These are phyloP conservation scores for Euclidia mi DNA, from an alignment of 2,888 invertebrate species.

Conservation along the genomic window DNA sequence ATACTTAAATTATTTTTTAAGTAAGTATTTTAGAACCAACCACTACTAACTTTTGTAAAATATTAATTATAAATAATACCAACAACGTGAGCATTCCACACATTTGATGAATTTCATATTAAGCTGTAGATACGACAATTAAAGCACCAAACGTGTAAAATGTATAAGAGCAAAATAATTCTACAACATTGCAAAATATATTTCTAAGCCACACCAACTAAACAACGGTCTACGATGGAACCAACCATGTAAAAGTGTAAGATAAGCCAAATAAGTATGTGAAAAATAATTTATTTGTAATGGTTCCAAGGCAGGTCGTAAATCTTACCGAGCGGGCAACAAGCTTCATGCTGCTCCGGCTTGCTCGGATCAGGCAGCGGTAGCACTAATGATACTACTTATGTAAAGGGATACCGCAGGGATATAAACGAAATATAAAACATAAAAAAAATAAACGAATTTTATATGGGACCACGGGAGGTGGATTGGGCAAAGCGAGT, in stretches of 20 bases:
- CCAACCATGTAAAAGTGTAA: conserved; percentile 52
- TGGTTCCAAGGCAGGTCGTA: conserved; percentile 69
- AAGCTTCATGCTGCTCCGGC: conserved; percentile 97
- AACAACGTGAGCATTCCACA: conserved; percentile 66
- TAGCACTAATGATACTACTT: conserved; percentile 93
- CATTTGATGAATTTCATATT: conserved; percentile 61
- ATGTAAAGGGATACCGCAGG: conserved; percentile 78
- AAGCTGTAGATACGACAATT: conserved; percentile 50
- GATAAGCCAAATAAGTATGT: conserved; percentile 39
- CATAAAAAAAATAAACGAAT: conserved; percentile 67
- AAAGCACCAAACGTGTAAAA: conserved; percentile 73
- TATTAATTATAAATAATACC: conserved; percentile 48
- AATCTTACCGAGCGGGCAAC: conserved; percentile 96
- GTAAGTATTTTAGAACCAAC: conserved; percentile 27
- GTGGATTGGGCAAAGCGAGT: conserved; percentile 86
- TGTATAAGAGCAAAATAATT: conserved; percentile 61
- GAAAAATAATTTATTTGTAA: conserved; percentile 34
- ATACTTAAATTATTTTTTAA: conserved; percentile 38
- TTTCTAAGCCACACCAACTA: conserved; percentile 80
- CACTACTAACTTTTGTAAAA: conserved; percentile 43
- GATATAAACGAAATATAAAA: conserved; percentile 81
- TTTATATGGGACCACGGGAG: conserved; percentile 72
- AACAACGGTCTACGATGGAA: conserved; percentile 72
- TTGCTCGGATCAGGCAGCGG: conserved; percentile 96
- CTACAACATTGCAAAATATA: conserved; percentile 69